These are phyloP conservation scores for Linurgus olivaceus DNA, from an alignment of 2,797 vertebrate genomes.

Conservation along the genomic window DNA sequence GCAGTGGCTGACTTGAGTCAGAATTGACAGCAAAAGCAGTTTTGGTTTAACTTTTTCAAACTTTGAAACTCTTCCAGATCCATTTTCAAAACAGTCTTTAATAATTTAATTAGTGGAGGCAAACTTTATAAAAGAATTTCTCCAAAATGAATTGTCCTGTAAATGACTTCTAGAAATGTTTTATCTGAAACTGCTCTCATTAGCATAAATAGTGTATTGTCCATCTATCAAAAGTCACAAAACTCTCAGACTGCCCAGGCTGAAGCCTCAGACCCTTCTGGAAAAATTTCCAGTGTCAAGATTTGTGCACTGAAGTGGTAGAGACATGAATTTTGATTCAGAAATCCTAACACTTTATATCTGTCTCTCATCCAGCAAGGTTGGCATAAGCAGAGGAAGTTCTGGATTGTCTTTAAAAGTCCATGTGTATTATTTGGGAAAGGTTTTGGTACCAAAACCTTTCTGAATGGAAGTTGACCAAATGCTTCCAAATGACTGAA, in stretches of 20 bases:
- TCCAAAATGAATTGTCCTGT: not conserved
- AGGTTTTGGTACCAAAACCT: not conserved
- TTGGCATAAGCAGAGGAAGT: not conserved
- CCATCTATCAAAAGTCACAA: not conserved
- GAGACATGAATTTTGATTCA: not conserved
- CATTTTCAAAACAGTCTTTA: not conserved
- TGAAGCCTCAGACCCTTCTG: not conserved
- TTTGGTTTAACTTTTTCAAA: not conserved
- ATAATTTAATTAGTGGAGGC: not conserved
- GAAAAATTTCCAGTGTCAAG: not conserved
- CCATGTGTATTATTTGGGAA: not conserved
- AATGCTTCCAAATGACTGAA: not conserved
- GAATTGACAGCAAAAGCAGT: not conserved
- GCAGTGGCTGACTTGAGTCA: not conserved
- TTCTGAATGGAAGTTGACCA: not conserved
- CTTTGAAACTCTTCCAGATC: not conserved
- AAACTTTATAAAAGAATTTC: not conserved
- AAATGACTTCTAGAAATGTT: not conserved
- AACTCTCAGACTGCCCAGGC: not conserved
- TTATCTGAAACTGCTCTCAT: not conserved
- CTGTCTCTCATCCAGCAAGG: not conserved
- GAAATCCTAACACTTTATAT: rapidly evolving
- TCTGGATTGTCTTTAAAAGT: not conserved
- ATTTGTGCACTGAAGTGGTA: not conserved
- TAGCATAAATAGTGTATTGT: not conserved